Evolutionary conservation across 64 coral and sea anemone species (phyloP), one percentile per base, ranked within the genome.

Genomic region (Catalaphyllia jardinei): DNA sequence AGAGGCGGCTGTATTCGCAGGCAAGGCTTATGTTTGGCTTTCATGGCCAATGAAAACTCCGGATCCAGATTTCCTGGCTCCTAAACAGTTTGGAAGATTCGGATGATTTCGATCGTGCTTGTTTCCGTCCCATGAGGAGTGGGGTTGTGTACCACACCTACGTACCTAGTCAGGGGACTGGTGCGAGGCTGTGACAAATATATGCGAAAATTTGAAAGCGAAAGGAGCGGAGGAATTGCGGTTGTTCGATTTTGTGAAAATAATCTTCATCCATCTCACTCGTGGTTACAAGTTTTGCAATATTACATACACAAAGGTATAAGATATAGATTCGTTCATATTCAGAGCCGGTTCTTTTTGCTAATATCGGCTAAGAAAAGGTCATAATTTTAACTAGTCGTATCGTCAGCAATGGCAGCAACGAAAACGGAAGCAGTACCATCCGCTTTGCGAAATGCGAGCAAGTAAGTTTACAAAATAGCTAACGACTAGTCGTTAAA

Each of bases 391-490:
- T 24, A 71, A 27, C 63, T 71, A 46, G 19, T 83, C 61, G 80
- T 85, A 64, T 76, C 86, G 86, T 88, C 86, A 88, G 86, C 72
- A 76, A 87, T 92, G 83, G 83, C 83, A 78, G 74, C 83, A 60
- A 87, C 90, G 27, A 92, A 92, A 92, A 92, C 90, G 82, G 90
- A 92, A 92, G 83, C 90, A 80, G 83, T 62, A 25, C 57, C 86
- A 76, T 82, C 89, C 86, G 38, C 82, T 84, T 17, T 61, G 46
- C 76, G 74, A 77, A 86, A 78, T 79, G n/a, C 90, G 67, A 74
- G 86, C 33, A 84, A 24, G 90, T 92, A 92, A 92, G 90, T 87
- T 4, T 5, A 42, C 30, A 51, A 14, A 18, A 39, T 60, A 15
- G 19, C 28, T 76, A 76, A 60, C 19, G 18, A 55, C 27, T 5